Percentiles rank a stretch among this genome's conserved stretches.
Evolutionary conservation across 2,797 vertebrate species (phyloP).

Genomic region (Mormyrus proboscirostris): DNA sequence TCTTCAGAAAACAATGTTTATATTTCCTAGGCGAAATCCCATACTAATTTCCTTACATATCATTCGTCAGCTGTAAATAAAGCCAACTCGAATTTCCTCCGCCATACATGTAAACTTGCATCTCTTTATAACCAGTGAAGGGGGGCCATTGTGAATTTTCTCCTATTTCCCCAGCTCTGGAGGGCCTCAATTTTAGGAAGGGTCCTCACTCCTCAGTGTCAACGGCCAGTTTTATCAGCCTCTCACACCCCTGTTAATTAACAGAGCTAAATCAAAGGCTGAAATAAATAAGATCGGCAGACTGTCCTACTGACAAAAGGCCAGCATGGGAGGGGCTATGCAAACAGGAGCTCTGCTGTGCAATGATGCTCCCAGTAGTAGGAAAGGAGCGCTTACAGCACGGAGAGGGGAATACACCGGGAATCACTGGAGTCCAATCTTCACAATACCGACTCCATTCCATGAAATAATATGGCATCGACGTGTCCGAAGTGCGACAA

Average conservation of each 20-base stretch:
- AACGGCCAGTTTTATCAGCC: neutral
- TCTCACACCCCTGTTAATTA: neutral
- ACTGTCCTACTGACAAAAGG: neutral
- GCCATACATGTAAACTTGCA: neutral
- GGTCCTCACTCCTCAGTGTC: neutral
- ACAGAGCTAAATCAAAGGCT: neutral
- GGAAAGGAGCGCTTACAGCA: neutral
- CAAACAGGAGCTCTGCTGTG: neutral
- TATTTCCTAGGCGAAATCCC: neutral
- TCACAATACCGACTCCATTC: neutral
- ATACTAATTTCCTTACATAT: neutral
- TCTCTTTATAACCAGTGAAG: conserved; percentile 2
- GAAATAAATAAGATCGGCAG: neutral
- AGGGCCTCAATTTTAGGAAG: neutral
- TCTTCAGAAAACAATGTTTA: neutral
- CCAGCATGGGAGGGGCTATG: conserved; percentile 3
- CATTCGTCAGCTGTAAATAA: conserved; percentile 16
- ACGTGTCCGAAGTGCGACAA: conserved; percentile 63
- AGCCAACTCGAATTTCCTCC: neutral
- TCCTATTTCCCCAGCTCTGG: neutral
- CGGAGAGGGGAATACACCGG: neutral
- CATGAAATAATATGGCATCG: conserved; percentile 51
- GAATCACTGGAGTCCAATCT: neutral
- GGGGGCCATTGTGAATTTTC: neutral
- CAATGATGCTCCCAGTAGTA: neutral